Base-by-base conservation (phyloP, 2,797 vertebrate species). In the Poecile montanus region DNA sequence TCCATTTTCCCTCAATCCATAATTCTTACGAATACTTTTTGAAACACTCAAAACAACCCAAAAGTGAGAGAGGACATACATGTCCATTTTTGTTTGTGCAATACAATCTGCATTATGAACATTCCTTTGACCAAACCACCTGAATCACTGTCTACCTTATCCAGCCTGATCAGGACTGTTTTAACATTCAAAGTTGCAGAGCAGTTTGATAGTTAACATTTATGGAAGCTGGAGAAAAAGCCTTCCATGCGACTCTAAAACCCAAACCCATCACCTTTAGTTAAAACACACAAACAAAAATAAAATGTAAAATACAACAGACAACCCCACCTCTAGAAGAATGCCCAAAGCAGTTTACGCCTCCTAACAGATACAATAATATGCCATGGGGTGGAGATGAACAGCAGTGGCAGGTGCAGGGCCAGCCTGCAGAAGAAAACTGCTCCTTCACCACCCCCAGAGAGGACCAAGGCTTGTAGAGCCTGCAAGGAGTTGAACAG, bases 321-420 rank as follows among this genome's bases (percentile, higher is more conserved):
- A 62, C 9, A 53, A 27, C 2, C 10, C 29, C 18, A n/a, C 14
- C 7, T 58, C 51, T 15, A 50, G 51, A 60, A 70, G 44, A 86
- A 76, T 42, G 20, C n/a, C 27, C 51, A 51, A 62, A 60, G 2
- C 47, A 44, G 9, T 8, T 66, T 14, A 50, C 6, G 75, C 27
- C 36, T 77, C 27, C n/a, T 20, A 38, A 61, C 5, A 45, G 34
- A 27, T 8, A n/a, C 0, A 32, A 3, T 13, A 34, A 29, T 8
- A 27, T 4, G 11, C 17, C 68, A 17, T 1, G 2, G 61, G 8
- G 12, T 20, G 23, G 26, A 47, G 50, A 66, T 47, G 56, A 30
- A 50, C 0, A 0, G 56, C 40, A 73, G 51, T 1, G 0, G 34
- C 62, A 82, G 48, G 20, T 6, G 0, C 6, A 9, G 42, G 68